A percentile compares a stretch with the other conserved stretches of the same genome.
phyloP scores from a whole-genome alignment of 2,888 invertebrate genomes.

The Chironomus tentans region DNA sequence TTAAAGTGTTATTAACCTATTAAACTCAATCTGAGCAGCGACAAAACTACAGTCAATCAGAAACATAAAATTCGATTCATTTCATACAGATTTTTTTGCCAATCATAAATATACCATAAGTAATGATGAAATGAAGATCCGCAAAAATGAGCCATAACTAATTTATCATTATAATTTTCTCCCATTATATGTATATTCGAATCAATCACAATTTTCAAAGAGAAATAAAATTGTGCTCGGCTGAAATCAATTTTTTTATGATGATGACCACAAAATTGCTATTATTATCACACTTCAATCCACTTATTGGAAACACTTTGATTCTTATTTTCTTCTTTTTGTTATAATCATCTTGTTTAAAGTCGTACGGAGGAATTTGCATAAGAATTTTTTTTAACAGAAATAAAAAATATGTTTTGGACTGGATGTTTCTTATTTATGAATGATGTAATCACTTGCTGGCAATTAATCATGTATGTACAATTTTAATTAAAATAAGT shows the following conservation, averaged over 20 bases:
- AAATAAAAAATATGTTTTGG: not conserved
- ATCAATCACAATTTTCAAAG: conserved; percentile 9
- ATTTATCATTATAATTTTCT: conserved; percentile 24
- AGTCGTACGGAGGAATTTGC: not conserved
- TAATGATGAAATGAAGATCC: too few relatives aligned
- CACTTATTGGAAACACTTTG: conserved; percentile 16
- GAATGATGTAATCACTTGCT: too few relatives aligned
- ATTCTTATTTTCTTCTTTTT: not conserved
- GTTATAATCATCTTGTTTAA: conserved; percentile 11
- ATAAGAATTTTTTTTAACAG: not conserved
- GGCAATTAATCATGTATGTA: too few relatives aligned
- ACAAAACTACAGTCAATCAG: too few relatives aligned
- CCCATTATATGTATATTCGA: conserved; percentile 7
- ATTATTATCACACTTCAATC: conserved; percentile 20
- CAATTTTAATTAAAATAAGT: too few relatives aligned
- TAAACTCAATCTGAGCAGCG: too few relatives aligned
- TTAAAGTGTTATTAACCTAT: too few relatives aligned
- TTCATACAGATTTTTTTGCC: too few relatives aligned
- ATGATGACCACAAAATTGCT: conserved; percentile 23
- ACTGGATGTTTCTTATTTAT: too few relatives aligned
- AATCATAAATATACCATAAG: too few relatives aligned
- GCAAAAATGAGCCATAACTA: conserved; percentile 18
- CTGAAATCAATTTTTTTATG: conserved; percentile 18
- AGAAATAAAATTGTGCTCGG: not conserved
- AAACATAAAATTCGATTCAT: too few relatives aligned